These are phyloP conservation scores for Drosophila equinoxialis DNA, from an alignment of 1,140 invertebrate genomes.

Conservation along the genomic window DNA sequence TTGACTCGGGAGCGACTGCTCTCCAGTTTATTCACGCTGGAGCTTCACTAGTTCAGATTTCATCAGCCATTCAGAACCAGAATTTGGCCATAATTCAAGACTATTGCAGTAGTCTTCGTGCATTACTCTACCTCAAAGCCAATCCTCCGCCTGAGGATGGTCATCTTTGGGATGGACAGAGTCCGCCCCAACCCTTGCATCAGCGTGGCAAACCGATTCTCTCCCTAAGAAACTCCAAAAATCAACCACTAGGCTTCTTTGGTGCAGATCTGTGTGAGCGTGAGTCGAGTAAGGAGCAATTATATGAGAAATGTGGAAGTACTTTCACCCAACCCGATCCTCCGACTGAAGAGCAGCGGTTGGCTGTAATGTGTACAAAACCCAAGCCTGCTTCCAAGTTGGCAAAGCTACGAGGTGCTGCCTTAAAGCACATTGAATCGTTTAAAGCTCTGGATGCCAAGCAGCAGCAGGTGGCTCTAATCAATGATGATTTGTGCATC, in stretches of 20 bases:
- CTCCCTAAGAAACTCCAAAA: constrained; percentile 83
- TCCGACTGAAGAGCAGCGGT: constrained; percentile 39
- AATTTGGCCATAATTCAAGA: constrained; percentile 97
- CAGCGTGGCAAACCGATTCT: constrained; percentile 95
- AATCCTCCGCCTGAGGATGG: constrained; percentile 84
- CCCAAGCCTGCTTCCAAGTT: constrained; percentile 84
- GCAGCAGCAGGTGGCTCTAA: constrained; percentile 97
- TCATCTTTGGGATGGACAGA: constrained; percentile 95
- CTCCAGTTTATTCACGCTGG: constrained; percentile 96
- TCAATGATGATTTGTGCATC: constrained; percentile 99
- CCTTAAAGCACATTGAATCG: constrained; percentile 90
- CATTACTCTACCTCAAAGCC: constrained; percentile 93
- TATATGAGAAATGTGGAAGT: constrained; percentile 55
- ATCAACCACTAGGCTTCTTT: constrained; percentile 88
- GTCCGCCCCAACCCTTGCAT: constrained; percentile 93
- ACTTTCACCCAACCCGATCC: not conserved
- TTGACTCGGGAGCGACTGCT: constrained; percentile 96
- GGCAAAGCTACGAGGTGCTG: constrained; percentile 91
- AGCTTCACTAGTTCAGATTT: constrained; percentile 94
- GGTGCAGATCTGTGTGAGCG: constrained; percentile 91
- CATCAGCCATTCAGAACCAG: constrained; percentile 98
- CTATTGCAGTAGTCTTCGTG: constrained; percentile 94
- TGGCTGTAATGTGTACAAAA: constrained; percentile 43
- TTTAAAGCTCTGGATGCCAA: constrained; percentile 93
- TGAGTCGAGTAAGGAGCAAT: constrained; percentile 85